Evolutionary conservation across 2,888 invertebrate genomes (phyloP).

Genomic region (Lasiommata megera): DNA sequence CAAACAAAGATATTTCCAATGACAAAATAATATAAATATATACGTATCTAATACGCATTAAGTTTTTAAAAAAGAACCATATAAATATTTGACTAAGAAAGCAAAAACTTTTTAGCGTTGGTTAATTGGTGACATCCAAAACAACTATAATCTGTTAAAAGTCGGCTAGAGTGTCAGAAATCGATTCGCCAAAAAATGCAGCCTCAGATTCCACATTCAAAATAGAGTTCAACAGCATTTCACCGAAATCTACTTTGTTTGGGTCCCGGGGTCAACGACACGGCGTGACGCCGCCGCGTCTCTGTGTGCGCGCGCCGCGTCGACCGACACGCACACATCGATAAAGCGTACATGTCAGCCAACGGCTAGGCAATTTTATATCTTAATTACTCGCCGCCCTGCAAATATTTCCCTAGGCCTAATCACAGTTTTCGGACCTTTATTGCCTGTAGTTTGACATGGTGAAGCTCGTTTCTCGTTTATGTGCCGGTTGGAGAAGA

Average conservation of each 20-base stretch:
- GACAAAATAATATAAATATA: no score
- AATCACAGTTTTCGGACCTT: constrained; percentile 23
- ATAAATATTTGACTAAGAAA: no score
- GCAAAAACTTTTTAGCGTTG: no score
- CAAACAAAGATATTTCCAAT: no score
- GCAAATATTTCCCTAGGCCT: constrained; percentile 32
- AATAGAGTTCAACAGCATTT: constrained; percentile 79
- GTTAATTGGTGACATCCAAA: no score
- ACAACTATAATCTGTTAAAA: no score
- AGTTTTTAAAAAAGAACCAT: no score
- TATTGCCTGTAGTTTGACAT: background rate
- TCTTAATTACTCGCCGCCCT: constrained; percentile 57
- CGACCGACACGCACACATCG: constrained; percentile 58
- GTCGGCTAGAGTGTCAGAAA: constrained; percentile 23
- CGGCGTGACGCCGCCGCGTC: constrained; percentile 60
- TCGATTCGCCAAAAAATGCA: constrained; percentile 60
- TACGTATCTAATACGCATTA: no score
- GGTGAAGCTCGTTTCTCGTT: constrained; percentile 43
- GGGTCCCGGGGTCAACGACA: constrained; percentile 76
- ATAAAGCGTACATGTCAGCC: constrained; percentile 39
- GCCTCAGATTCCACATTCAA: constrained; percentile 64
- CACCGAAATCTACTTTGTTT: constrained; percentile 81
- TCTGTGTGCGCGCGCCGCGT: constrained; percentile 66
- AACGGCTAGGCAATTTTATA: constrained; percentile 58
- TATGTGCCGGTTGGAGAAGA: constrained; percentile 31